Conservation (phyloP, 2,888 invertebrate genomes). For the Onchidella celtica region DNA sequence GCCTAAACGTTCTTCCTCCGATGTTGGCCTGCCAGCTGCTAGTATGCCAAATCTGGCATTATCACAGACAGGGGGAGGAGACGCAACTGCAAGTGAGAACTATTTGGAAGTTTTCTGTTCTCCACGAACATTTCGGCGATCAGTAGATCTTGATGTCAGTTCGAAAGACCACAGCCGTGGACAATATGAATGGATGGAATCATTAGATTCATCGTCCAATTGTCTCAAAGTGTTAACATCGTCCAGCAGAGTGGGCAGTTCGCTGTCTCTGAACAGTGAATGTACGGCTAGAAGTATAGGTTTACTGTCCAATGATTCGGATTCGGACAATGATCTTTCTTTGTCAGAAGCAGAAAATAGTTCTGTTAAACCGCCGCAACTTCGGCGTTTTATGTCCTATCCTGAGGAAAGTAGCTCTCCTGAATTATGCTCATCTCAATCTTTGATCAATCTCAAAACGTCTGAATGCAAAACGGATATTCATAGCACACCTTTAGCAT, state of each 20-base stretch:
- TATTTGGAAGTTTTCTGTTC: constrained; percentile 71
- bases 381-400: constrained; percentile 57
- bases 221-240: constrained; percentile 56
- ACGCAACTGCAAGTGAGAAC: constrained; percentile 22
- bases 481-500: not conserved
- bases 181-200: constrained; percentile 57
- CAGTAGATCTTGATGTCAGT: constrained; percentile 58
- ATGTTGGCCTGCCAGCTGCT: constrained; percentile 58
- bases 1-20: constrained; percentile 49
- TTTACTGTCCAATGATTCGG: constrained; percentile 72
- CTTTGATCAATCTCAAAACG: constrained; percentile 55
- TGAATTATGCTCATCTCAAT: constrained; percentile 53
- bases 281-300: constrained; percentile 73
- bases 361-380: constrained; percentile 31
- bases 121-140: constrained; percentile 66
- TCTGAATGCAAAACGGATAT: constrained; percentile 22
- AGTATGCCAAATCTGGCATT: constrained; percentile 59
- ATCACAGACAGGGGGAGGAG: constrained; percentile 26
- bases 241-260: constrained; percentile 65
- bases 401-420: constrained; percentile 51
- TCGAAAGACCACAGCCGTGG: constrained; percentile 45
- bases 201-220: constrained; percentile 40
- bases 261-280: constrained; percentile 71
- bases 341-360: constrained; percentile 22
- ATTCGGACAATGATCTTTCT: constrained; percentile 41